Conservation (phyloP, 1,140 invertebrate genomes). For the Nymphalis io region DNA sequence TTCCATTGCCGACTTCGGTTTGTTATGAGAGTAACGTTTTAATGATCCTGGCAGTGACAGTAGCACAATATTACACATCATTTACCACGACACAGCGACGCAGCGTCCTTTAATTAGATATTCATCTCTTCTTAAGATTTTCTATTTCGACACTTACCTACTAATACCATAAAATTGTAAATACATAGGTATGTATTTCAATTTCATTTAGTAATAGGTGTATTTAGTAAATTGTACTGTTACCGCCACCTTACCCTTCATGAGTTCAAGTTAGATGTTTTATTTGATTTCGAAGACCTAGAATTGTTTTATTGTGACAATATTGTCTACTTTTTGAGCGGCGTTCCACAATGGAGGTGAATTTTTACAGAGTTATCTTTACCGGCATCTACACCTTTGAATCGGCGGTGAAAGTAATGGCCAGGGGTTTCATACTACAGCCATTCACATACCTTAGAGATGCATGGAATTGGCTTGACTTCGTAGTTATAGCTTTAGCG, state of each 20-base stretch:
- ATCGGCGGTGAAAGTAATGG: slow-evolving; percentile 99
- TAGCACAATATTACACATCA: slow-evolving; percentile 33
- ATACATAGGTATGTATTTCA: slow-evolving; percentile 52
- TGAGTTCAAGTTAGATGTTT: slow-evolving; percentile 43
- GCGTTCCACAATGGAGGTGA: slow-evolving; percentile 77
- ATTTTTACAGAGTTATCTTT: slow-evolving; percentile 97
- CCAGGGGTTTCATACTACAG: slow-evolving; percentile 99
- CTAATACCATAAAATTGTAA: slow-evolving; percentile 41
- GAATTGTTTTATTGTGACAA: slow-evolving; percentile 53
- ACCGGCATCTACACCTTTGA: slow-evolving; percentile 99
- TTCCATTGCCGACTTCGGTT: slow-evolving; percentile 37
- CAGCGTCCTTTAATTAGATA: slow-evolving; percentile 34
- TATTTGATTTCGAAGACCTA: slow-evolving; percentile 42
- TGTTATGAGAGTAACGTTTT: slow-evolving; percentile 27
- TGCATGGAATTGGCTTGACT: slow-evolving; percentile 99
- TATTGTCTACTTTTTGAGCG: slow-evolving; percentile 71
- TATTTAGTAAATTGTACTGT: slow-evolving; percentile 48
- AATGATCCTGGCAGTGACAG: slow-evolving; percentile 24
- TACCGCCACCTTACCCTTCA: slow-evolving; percentile 43
- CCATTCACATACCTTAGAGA: slow-evolving; percentile 99
- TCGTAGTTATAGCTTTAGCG: slow-evolving; percentile 99
- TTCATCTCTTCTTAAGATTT: slow-evolving; percentile 34
- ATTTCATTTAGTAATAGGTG: slow-evolving; percentile 55
- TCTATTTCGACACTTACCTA: slow-evolving; percentile 37
- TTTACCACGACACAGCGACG: slow-evolving; percentile 35